These are phyloP conservation scores for Zaprionus africanus DNA, from an alignment of 1,140 invertebrate species.

Conservation along the genomic window DNA sequence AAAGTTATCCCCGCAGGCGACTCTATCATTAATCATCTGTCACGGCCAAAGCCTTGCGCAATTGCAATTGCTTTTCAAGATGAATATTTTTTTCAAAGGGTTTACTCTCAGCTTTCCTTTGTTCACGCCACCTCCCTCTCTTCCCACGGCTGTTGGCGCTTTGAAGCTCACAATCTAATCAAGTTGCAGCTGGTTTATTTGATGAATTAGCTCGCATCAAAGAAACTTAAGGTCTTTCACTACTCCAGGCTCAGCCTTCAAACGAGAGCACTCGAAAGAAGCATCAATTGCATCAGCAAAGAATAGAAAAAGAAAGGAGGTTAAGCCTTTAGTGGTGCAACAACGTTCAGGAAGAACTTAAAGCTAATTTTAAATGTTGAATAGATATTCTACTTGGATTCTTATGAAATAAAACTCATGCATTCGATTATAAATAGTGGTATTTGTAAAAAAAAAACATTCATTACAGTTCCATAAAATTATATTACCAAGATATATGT, in stretches of 20 bases:
- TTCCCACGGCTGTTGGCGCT: neutral
- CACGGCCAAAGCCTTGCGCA: neutral
- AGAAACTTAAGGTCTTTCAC: neutral
- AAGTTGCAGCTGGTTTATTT: neutral
- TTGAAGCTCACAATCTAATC: neutral
- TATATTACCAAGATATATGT: neutral
- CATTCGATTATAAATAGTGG: too few relatives aligned
- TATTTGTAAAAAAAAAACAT: neutral
- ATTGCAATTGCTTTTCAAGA: conserved; percentile 6
- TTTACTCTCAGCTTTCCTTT: neutral
- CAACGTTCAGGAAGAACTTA: too few relatives aligned
- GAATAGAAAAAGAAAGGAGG: neutral
- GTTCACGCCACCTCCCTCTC: neutral
- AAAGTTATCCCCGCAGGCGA: neutral
- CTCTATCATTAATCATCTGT: neutral
- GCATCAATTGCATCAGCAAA: too few relatives aligned
- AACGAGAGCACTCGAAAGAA: neutral
- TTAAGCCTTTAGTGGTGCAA: neutral
- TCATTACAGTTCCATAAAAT: neutral
- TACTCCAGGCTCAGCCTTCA: neutral
- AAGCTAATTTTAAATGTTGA: too few relatives aligned
- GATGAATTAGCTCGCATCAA: neutral
- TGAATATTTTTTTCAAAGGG: conserved; percentile 3
- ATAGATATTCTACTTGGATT: too few relatives aligned
- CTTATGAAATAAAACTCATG: too few relatives aligned